A percentile compares a stretch with the other conserved stretches of the same genome.
Conservation (phyloP, 2,113 vertebrate genomes). For the Zeus faber region DNA sequence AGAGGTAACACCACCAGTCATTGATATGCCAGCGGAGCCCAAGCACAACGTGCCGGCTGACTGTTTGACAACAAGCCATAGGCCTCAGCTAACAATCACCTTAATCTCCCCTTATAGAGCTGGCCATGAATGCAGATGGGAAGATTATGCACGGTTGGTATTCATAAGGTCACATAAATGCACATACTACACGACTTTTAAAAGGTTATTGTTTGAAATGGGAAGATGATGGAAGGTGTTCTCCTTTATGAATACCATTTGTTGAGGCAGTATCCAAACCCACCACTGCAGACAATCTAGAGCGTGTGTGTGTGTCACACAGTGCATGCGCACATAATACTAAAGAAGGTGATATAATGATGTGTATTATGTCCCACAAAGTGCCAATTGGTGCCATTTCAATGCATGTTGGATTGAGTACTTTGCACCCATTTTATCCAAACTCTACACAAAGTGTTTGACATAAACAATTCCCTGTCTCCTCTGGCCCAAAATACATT, state of each 20-base stretch:
- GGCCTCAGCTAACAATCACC: conserved; percentile 10
- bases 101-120: conserved; percentile 19
- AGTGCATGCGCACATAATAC: neutral
- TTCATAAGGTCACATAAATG: conserved; percentile 50
- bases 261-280: conserved; percentile 18
- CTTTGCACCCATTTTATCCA: too few relatives aligned
- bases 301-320: conserved; percentile 3
- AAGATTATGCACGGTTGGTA: conserved; percentile 50
- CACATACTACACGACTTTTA: conserved; percentile 38
- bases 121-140: conserved; percentile 41
- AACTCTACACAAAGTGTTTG: too few relatives aligned
- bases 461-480: too few relatives aligned
- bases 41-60: neutral
- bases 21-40: conserved; percentile 8
- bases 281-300: neutral
- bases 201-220: conserved; percentile 57
- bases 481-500: too few relatives aligned
- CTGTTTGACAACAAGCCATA: conserved; percentile 21
- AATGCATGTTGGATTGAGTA: too few relatives aligned
- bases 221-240: conserved; percentile 52
- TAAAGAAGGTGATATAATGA: too few relatives aligned
- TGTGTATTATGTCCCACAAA: too few relatives aligned
- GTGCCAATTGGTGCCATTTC: too few relatives aligned
- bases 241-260: conserved; percentile 54
- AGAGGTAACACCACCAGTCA: neutral